phyloP scores from a whole-genome alignment of 2,113 vertebrate species.

The Apteryx mantelli region DNA sequence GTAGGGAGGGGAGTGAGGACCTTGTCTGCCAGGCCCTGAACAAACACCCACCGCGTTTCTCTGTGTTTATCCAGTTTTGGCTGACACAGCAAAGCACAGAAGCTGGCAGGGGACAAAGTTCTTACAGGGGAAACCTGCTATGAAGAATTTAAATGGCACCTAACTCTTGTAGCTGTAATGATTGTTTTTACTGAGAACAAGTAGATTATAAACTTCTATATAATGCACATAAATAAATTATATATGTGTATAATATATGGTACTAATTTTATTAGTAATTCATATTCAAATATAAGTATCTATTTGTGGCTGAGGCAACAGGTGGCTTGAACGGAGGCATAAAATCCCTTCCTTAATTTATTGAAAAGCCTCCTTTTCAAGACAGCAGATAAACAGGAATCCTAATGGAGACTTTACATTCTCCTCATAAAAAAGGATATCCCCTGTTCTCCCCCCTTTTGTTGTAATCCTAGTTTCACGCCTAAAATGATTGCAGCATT shows the following conservation, averaged over 20 bases:
- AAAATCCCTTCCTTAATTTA: conserved; percentile 23
- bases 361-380: conserved; percentile 27
- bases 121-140: not conserved
- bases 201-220: not conserved
- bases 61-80: not conserved
- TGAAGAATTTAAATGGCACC: not conserved
- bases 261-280: not conserved
- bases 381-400: conserved; percentile 17
- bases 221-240: not conserved
- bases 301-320: conserved; percentile 24
- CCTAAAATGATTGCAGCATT: conserved; percentile 53
- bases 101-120: not conserved
- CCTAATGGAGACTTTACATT: not conserved
- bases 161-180: not conserved
- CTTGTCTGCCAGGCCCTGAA: not conserved
- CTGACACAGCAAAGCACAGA: not conserved
- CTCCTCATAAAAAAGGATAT: not conserved
- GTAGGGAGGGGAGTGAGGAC: not conserved
- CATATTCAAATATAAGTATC: not conserved
- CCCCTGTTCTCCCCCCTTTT: not conserved
- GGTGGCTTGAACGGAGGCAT: not conserved
- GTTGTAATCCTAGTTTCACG: conserved; percentile 34
- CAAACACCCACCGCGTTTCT: not conserved
- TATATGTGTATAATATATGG: not conserved
- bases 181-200: not conserved